phyloP scores from a whole-genome alignment of 2,888 invertebrate genomes.

The Alcis repandata region DNA sequence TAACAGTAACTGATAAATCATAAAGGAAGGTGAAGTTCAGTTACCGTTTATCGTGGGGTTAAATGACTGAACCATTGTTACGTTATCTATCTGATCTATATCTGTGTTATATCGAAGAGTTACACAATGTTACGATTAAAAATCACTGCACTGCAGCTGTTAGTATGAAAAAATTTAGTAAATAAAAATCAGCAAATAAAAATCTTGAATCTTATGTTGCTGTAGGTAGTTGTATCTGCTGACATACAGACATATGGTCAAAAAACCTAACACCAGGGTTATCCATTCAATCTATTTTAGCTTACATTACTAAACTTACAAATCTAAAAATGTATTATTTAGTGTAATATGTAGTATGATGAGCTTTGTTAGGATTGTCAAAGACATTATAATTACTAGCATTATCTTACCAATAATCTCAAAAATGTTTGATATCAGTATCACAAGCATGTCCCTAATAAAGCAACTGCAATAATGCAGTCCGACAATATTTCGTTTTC shows the following conservation, averaged over 20 bases:
- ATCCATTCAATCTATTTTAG: no score
- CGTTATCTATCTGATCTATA: constrained; percentile 27
- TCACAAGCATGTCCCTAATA: background rate
- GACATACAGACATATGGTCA: no score
- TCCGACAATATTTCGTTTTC: background rate
- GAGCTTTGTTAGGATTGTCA: no score
- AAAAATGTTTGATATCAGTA: background rate
- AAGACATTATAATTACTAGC: background rate
- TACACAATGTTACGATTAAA: constrained; percentile 37
- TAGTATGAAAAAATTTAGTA: no score
- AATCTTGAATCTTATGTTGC: no score
- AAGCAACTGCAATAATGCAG: background rate
- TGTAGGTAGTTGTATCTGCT: no score
- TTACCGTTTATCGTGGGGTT: constrained; percentile 47
- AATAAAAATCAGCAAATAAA: no score
- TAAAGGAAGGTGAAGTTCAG: constrained; percentile 67
- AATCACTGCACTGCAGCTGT: constrained; percentile 25
- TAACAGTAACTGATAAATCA: constrained; percentile 52
- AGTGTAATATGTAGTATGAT: no score
- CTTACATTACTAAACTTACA: no score
- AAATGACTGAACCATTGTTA: constrained; percentile 44
- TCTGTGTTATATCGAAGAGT: constrained; percentile 33
- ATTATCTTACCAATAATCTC: background rate
- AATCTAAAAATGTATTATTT: no score
- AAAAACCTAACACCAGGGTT: no score